Base-by-base conservation (phyloP, 2,888 invertebrate species). In the Camponotus fellah region DNA sequence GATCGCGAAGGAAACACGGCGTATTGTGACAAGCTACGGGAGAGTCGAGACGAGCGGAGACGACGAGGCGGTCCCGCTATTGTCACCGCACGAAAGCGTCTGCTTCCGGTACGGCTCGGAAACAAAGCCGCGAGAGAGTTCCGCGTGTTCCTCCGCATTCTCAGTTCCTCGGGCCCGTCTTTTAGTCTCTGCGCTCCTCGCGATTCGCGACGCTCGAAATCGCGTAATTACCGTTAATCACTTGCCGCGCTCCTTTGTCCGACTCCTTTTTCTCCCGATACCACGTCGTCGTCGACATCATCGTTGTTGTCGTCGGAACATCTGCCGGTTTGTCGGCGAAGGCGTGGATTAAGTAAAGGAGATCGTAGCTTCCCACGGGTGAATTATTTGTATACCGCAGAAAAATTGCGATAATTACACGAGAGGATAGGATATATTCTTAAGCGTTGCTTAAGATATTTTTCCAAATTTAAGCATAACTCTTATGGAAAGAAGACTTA, bases 11-110 rank as follows among this genome's bases (percentile, higher is more conserved):
- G 74, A 86, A 85, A 77, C 3, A n/a, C 40, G 76, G 21, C 40
- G 71, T 56, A 86, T 85, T 85, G 85, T 72, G 82, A 74, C 83
- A 83, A 85, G 69, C 66, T 17, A 85, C 26, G 85, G 53, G 58
- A 6, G 21, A 26, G 75, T 32, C 6, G 5, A 6, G 84, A 76
- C 62, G 4, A 53, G 64, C 74, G 82, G 85, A 85, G 64, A 32
- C 58, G 72, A 37, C 32, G 58, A 80, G 43, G 46, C 74, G 37
- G 69, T 34, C 21, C 60, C 46, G 71, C 86, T 66, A 80, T 86
- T 86, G 87, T 81, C 64, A 71, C 58, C 81, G 60, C 79, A 83
- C 82, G 86, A 87, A 86, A 86, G 81, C 80, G 79, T 65, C 80
- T 69, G 82, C 82, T 87, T 87, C 86, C 86, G 82, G 86, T 86